phyloP scores from a whole-genome alignment of 2,888 invertebrate genomes.

The Pyrocoelia pectoralis region DNA sequence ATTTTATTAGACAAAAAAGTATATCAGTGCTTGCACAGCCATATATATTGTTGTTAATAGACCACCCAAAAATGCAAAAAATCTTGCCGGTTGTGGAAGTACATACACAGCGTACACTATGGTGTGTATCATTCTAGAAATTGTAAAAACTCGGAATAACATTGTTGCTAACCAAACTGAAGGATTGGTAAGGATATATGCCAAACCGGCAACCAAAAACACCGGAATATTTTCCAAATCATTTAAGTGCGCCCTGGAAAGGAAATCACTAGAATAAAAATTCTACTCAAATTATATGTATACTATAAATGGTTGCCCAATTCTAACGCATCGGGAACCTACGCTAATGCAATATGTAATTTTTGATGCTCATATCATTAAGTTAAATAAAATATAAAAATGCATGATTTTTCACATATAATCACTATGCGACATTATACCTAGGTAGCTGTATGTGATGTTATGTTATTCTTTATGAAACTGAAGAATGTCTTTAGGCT shows the following conservation, averaged over 20 bases:
- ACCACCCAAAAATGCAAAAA: neutral
- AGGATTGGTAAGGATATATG: slow-evolving; percentile 65
- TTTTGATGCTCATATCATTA: too few species aligned
- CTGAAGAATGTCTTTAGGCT: too few species aligned
- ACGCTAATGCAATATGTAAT: too few species aligned
- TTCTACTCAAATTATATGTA: neutral
- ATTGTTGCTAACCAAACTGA: neutral
- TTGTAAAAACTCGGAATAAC: slow-evolving; percentile 6
- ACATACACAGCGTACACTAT: slow-evolving; percentile 16
- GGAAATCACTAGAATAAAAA: neutral
- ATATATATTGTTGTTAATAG: slow-evolving; percentile 9
- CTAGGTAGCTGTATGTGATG: too few species aligned
- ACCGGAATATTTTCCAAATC: slow-evolving; percentile 77
- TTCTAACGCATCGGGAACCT: too few species aligned
- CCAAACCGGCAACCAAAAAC: slow-evolving; percentile 68
- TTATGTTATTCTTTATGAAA: too few species aligned
- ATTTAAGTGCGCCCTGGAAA: slow-evolving; percentile 70
- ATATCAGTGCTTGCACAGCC: neutral
- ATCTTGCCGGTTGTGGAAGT: slow-evolving; percentile 23
- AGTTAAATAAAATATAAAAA: too few species aligned
- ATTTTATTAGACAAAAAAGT: slow-evolving; percentile 15
- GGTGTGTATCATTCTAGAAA: slow-evolving; percentile 8
- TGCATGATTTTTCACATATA: too few species aligned
- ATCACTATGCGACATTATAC: too few species aligned
- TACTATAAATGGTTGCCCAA: too few species aligned